These are phyloP conservation scores for Centropristis striata DNA, from an alignment of 2,113 vertebrate species.

Conservation along the genomic window DNA sequence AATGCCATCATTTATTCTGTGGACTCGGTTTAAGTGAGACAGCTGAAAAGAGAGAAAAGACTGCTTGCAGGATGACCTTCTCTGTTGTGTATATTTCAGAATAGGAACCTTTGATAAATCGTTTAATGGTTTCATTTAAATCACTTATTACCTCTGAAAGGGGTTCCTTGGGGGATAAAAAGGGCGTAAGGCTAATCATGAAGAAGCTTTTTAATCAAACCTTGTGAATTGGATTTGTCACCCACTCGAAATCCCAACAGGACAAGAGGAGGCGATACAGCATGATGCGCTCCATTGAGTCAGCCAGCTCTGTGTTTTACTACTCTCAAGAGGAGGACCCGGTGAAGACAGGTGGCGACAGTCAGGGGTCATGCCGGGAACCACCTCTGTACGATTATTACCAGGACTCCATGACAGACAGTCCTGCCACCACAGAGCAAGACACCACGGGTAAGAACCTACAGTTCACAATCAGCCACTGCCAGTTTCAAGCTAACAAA, in stretches of 20 bases:
- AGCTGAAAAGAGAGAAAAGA: not conserved
- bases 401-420: slow-evolving; percentile 74
- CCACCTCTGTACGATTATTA: slow-evolving; percentile 49
- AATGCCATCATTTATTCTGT: no score
- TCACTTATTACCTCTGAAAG: not conserved
- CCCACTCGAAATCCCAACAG: slow-evolving; percentile 76
- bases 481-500: no score
- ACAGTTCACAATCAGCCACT: no score
- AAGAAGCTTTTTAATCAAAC: slow-evolving; percentile 22
- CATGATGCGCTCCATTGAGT: slow-evolving; percentile 92
- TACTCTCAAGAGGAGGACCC: slow-evolving; percentile 93
- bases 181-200: not conserved
- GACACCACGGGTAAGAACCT: slow-evolving; percentile 68
- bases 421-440: slow-evolving; percentile 71
- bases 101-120: not conserved
- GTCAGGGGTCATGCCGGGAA: slow-evolving; percentile 68
- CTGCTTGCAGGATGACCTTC: not conserved
- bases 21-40: no score
- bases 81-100: not conserved
- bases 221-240: slow-evolving; percentile 18
- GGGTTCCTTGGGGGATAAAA: not conserved
- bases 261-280: slow-evolving; percentile 91
- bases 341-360: slow-evolving; percentile 69
- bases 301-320: slow-evolving; percentile 94
- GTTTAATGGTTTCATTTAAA: not conserved